Percentiles rank a stretch among this genome's conserved stretches.
These are phyloP conservation scores for Campoletis raptor DNA, from an alignment of 2,888 invertebrate species.

Conservation along the genomic window DNA sequence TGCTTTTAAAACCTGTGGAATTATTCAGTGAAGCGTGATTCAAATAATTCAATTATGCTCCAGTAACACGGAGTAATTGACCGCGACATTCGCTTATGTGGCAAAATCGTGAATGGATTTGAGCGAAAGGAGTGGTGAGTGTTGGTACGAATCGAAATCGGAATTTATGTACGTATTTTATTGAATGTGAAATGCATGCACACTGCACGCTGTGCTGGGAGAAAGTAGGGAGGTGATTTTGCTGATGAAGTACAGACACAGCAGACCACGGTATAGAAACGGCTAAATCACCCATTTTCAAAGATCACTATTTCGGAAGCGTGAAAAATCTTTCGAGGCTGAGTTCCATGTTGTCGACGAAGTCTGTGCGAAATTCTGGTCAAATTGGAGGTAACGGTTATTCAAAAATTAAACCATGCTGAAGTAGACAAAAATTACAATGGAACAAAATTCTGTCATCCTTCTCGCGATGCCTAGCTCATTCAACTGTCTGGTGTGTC, in stretches of 20 bases:
- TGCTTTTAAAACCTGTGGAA: slow-evolving; percentile 48
- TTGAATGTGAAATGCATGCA: too few species aligned
- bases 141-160: too few species aligned
- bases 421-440: slow-evolving; percentile 15
- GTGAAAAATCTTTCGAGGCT: background rate
- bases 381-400: background rate
- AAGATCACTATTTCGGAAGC: background rate
- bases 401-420: background rate
- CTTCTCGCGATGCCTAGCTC: background rate
- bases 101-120: background rate
- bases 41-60: slow-evolving; percentile 59
- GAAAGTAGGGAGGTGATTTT: background rate
- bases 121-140: too few species aligned
- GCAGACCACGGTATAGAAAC: background rate
- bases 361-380: background rate
- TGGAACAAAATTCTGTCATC: slow-evolving; percentile 31
- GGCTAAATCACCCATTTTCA: background rate
- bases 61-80: slow-evolving; percentile 56
- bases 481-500: slow-evolving; percentile 6
- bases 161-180: too few species aligned
- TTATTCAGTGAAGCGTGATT: slow-evolving; percentile 53
- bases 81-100: slow-evolving; percentile 23
- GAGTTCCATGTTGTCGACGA: background rate
- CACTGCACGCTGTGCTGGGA: background rate
- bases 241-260: background rate